Percentiles rank a stretch among this genome's conserved stretches.
phyloP scores from a whole-genome alignment of 1,140 invertebrate species.

The Delia radicum region DNA sequence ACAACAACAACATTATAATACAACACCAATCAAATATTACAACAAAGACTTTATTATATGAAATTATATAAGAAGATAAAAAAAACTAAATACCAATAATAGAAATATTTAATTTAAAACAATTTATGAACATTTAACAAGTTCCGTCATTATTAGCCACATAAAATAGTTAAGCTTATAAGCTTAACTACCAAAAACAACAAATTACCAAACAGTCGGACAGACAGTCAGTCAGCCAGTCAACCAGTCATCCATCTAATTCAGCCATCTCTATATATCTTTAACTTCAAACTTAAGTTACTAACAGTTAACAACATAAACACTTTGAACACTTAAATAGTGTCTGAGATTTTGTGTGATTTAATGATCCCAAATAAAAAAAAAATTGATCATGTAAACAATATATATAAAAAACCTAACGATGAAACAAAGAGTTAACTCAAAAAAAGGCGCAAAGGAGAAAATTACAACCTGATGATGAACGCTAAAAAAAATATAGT shows the following conservation, averaged over 20 bases:
- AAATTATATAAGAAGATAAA: not conserved
- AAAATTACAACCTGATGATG: conserved; percentile 29
- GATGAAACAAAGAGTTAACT: not conserved
- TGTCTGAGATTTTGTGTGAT: not conserved
- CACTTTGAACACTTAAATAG: conserved; percentile 10
- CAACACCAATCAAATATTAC: too few species aligned
- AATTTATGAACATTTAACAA: conserved; percentile 24
- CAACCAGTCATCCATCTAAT: not conserved
- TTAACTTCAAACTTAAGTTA: not conserved
- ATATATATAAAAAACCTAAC: not conserved
- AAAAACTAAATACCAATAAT: not conserved
- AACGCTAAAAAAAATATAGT: conserved; percentile 1
- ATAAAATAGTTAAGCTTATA: not conserved
- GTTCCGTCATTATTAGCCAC: conserved; percentile 19
- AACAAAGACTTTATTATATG: too few species aligned
- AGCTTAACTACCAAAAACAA: not conserved
- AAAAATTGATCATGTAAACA: conserved; percentile 12
- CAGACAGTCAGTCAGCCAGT: not conserved
- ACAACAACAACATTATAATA: too few species aligned
- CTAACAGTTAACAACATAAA: conserved; percentile 15
- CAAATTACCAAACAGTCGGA: not conserved
- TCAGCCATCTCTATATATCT: too few species aligned
- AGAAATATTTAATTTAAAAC: conserved; percentile 24
- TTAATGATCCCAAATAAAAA: not conserved
- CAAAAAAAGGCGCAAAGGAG: conserved; percentile 30